Conservation (phyloP, 2,113 vertebrate species). For the Saimiri boliviensis region DNA sequence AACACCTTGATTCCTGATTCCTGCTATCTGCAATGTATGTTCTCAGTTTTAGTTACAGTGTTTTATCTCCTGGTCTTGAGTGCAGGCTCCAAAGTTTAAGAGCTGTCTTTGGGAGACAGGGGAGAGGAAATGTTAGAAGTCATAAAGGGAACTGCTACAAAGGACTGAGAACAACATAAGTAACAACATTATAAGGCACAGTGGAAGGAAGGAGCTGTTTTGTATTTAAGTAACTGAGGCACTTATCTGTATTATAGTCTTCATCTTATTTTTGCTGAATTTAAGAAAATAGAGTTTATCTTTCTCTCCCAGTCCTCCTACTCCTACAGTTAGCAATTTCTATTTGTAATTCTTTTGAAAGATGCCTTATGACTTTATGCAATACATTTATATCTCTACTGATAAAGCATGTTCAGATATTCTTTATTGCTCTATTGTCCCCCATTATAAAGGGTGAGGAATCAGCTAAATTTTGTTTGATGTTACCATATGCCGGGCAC, state of each 20-base stretch:
- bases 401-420: neutral
- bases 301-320: neutral
- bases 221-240: neutral
- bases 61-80: neutral
- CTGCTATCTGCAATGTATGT: neutral
- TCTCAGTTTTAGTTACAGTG: neutral
- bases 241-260: neutral
- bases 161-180: neutral
- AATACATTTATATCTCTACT: neutral
- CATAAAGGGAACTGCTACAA: neutral
- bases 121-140: neutral
- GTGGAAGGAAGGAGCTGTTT: neutral
- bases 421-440: neutral
- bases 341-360: conserved; percentile 9
- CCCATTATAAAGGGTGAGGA: neutral
- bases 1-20: neutral
- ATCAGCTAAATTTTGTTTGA: neutral
- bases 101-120: neutral
- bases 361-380: neutral
- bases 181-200: neutral
- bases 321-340: neutral
- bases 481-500: neutral
- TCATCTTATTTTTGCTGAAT: neutral
- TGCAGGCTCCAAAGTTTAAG: neutral
- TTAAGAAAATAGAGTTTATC: neutral